These are phyloP conservation scores for Polydrusus pterygomalis DNA, from an alignment of 2,888 invertebrate species.

Conservation along the genomic window DNA sequence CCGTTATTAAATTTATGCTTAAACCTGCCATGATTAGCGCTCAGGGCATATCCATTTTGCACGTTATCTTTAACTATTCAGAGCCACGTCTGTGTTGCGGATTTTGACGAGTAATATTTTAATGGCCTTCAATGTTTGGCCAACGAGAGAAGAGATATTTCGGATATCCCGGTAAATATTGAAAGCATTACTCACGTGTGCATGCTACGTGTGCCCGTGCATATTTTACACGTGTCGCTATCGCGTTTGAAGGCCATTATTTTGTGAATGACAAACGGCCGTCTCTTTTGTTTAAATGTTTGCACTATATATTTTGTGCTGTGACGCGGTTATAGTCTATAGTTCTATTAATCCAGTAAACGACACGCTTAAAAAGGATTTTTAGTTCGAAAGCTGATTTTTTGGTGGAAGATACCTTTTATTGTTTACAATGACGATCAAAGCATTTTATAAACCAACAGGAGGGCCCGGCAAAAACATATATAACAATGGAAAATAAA, in stretches of 20 bases:
- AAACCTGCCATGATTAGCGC: slow-evolving; percentile 45
- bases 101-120: slow-evolving; percentile 55
- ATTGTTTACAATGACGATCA: too few species aligned
- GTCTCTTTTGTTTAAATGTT: slow-evolving; percentile 33
- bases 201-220: slow-evolving; percentile 68
- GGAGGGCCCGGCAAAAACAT: too few species aligned
- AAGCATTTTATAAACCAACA: too few species aligned
- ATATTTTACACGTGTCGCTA: slow-evolving; percentile 63
- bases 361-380: too few species aligned
- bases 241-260: slow-evolving; percentile 68
- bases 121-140: slow-evolving; percentile 49
- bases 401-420: too few species aligned
- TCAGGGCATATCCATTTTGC: slow-evolving; percentile 47
- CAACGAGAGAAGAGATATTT: slow-evolving; percentile 56
- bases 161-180: slow-evolving; percentile 66
- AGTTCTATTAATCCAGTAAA: too few species aligned
- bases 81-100: slow-evolving; percentile 48
- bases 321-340: too few species aligned
- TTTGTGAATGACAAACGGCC: slow-evolving; percentile 66
- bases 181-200: slow-evolving; percentile 65
- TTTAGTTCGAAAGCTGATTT: too few species aligned
- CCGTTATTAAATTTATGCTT: slow-evolving; percentile 44
- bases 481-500: too few species aligned
- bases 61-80: slow-evolving; percentile 52
- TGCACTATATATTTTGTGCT: slow-evolving; percentile 5